phyloP scores from a whole-genome alignment of 1,140 invertebrate genomes.

The Phenacoccus solenopsis region DNA sequence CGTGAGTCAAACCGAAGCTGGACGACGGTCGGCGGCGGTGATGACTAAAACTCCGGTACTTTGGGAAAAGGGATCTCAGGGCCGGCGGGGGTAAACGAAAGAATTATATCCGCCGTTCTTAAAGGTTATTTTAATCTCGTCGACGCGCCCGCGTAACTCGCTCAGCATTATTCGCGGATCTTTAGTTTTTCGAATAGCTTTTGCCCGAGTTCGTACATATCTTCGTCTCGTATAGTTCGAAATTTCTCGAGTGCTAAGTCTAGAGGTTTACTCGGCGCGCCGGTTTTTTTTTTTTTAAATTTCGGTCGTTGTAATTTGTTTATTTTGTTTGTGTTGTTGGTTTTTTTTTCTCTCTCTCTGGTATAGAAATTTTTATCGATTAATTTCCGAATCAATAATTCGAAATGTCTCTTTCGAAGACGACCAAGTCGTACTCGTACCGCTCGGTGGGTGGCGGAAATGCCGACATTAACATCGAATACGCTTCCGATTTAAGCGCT shows the following conservation, averaged over 20 bases:
- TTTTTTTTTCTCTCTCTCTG: not conserved
- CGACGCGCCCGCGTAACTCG: not conserved
- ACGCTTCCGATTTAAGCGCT: slow-evolving; percentile 79
- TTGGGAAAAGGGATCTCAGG: too few species aligned
- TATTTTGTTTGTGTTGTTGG: not conserved
- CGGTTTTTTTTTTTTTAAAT: not conserved
- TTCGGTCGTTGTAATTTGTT: not conserved
- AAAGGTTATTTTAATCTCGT: slow-evolving; percentile 9
- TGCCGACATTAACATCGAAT: slow-evolving; percentile 86
- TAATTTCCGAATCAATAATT: not conserved
- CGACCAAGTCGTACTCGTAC: slow-evolving; percentile 74
- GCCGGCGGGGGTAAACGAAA: not conserved
- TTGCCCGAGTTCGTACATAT: not conserved
- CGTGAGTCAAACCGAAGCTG: not conserved
- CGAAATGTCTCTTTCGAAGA: slow-evolving; percentile 40
- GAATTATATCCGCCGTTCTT: not conserved
- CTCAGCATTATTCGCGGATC: not conserved
- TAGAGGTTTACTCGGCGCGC: too few species aligned
- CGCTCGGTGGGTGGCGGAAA: slow-evolving; percentile 61
- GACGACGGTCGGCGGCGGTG: too few species aligned
- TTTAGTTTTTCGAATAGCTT: not conserved
- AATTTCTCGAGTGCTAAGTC: too few species aligned
- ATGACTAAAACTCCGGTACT: too few species aligned
- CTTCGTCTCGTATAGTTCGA: too few species aligned
- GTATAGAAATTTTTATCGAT: not conserved